Evolutionary conservation across 2,113 vertebrate genomes (phyloP).

Genomic region (Prunella himalayana): DNA sequence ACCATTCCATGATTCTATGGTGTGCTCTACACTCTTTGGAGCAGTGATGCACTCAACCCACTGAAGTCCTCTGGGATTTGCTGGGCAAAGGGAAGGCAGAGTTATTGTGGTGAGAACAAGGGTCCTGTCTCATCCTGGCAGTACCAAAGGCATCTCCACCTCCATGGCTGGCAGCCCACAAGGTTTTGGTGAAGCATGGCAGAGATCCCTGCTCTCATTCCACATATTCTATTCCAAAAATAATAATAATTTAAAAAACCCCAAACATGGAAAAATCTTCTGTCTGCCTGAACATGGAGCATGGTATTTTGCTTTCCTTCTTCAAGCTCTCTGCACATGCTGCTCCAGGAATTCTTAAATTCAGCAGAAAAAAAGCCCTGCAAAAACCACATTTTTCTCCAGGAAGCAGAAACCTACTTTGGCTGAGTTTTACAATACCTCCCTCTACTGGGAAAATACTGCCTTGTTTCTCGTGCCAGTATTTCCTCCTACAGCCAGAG

Average conservation of each 20-base stretch:
- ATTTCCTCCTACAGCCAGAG: not conserved
- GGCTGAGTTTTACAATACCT: slow-evolving; percentile 8
- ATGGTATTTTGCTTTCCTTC: not conserved
- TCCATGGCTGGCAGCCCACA: accelerated
- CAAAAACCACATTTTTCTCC: not conserved
- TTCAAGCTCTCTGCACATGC: not conserved
- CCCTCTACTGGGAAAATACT: slow-evolving; percentile 44
- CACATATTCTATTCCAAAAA: not conserved
- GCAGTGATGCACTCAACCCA: not conserved
- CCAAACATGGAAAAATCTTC: not conserved
- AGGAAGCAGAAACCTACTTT: not conserved
- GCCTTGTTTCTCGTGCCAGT: not conserved
- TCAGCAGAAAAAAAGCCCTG: not conserved
- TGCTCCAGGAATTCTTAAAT: not conserved
- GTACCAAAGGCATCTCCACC: not conserved
- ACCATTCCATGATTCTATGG: not conserved
- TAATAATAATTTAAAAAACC: not conserved
- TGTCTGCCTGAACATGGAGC: accelerated
- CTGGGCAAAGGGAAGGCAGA: not conserved
- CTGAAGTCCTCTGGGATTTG: not conserved
- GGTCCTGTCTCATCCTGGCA: not conserved
- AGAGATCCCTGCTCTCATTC: not conserved
- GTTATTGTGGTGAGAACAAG: not conserved
- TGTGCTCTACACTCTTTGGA: not conserved
- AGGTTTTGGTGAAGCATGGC: accelerated